phyloP scores from a whole-genome alignment of 2,888 invertebrate genomes.

The Polydrusus pterygomalis region DNA sequence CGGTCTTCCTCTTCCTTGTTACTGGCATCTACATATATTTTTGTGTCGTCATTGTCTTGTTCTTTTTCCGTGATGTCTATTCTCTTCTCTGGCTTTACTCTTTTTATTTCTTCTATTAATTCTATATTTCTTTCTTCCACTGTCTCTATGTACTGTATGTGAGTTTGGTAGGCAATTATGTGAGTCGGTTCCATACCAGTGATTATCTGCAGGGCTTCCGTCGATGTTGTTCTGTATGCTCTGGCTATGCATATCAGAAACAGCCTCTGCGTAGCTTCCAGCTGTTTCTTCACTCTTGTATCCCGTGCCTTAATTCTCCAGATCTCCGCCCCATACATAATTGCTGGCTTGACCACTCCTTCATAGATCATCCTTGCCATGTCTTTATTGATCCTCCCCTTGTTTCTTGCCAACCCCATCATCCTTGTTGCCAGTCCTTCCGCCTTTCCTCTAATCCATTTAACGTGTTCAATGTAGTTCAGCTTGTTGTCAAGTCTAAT shows the following conservation, averaged over 20 bases:
- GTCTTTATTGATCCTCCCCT: conserved; percentile 15
- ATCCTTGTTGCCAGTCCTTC: neutral
- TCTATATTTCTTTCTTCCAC: conserved; percentile 1
- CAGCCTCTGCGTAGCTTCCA: conserved; percentile 53
- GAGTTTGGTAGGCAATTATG: conserved; percentile 4
- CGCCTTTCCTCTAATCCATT: conserved; percentile 4
- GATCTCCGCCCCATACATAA: conserved; percentile 55
- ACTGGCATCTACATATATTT: neutral
- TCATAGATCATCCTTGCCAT: conserved; percentile 21
- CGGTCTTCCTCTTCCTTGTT: neutral
- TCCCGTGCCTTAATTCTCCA: conserved; percentile 55
- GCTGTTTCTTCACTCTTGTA: conserved; percentile 41
- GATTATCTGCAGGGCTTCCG: conserved; percentile 41
- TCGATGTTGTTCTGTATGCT: conserved; percentile 55
- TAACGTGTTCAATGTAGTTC: conserved; percentile 35
- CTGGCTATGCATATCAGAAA: conserved; percentile 51
- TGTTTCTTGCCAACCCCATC: neutral
- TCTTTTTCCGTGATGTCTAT: no score
- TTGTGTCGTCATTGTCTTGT: no score
- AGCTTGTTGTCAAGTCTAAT: conserved; percentile 23
- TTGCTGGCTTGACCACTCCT: conserved; percentile 32
- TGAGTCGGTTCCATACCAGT: conserved; percentile 43
- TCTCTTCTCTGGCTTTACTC: neutral
- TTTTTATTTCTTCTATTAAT: neutral
- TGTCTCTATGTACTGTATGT: neutral